Conservation (phyloP, 2,797 vertebrate genomes). For the Acipenser oxyrinchus region DNA sequence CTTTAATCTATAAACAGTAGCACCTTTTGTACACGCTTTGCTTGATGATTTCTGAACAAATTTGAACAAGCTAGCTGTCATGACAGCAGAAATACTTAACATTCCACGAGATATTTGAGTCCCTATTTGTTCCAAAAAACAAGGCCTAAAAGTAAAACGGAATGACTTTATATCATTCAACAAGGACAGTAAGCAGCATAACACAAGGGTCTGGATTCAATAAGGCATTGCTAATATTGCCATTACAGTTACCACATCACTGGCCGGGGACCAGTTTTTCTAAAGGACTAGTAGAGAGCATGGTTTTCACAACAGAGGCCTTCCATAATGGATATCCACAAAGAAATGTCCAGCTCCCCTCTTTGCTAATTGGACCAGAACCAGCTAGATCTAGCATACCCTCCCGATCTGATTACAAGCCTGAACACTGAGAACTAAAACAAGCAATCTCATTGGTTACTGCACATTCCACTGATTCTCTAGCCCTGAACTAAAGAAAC, state of each 20-base stretch:
- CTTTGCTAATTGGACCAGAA: too few species aligned
- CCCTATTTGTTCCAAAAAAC: slow-evolving; percentile 1
- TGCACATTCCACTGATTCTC: too few species aligned
- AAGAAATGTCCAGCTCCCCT: too few species aligned
- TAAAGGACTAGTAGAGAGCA: neutral
- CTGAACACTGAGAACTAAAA: too few species aligned
- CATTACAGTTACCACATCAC: neutral
- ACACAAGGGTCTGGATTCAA: slow-evolving; percentile 25
- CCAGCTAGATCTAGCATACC: too few species aligned
- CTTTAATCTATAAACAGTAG: slow-evolving; percentile 5
- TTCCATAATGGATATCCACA: neutral
- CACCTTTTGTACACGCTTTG: slow-evolving; percentile 3
- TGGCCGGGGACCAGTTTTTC: slow-evolving; percentile 1
- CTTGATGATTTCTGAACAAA: neutral
- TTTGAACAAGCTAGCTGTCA: slow-evolving; percentile 4
- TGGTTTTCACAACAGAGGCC: neutral
- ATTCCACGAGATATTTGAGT: neutral
- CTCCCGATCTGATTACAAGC: too few species aligned
- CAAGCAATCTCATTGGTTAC: too few species aligned
- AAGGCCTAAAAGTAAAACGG: slow-evolving; percentile 8
- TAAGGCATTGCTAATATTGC: slow-evolving; percentile 19
- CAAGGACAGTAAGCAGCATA: slow-evolving; percentile 9
- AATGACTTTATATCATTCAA: neutral
- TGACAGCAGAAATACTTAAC: slow-evolving; percentile 4
- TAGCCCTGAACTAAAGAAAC: too few species aligned